Percentiles rank a stretch among this genome's conserved stretches.
phyloP scores from a whole-genome alignment of 2,113 vertebrate species.

The Chrysemys picta region DNA sequence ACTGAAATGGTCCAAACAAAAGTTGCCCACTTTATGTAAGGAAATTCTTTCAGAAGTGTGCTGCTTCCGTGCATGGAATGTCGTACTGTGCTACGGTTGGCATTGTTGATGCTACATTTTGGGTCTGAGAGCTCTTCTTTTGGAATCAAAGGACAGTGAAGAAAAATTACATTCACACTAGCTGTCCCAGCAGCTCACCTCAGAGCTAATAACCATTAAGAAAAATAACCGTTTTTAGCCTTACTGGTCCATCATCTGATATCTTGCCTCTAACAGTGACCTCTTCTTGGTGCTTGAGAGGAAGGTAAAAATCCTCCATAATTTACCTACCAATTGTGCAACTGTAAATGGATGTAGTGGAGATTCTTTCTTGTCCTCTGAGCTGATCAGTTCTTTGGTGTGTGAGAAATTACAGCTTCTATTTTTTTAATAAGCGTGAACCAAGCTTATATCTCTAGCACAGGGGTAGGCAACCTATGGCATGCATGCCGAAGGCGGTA shows the following conservation, averaged over 20 bases:
- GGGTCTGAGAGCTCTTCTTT: background rate
- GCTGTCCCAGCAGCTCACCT: background rate
- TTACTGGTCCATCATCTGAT: background rate
- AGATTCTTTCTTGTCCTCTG: background rate
- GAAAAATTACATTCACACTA: background rate
- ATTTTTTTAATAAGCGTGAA: background rate
- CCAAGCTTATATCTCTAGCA: background rate
- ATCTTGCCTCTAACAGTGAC: background rate
- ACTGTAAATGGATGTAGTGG: fast-evolving
- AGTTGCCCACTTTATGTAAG: background rate
- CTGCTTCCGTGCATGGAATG: background rate
- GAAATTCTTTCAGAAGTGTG: background rate
- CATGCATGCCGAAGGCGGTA: no score
- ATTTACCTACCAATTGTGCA: background rate
- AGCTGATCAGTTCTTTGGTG: background rate
- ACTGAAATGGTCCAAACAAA: background rate
- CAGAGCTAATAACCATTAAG: background rate
- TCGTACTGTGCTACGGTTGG: background rate
- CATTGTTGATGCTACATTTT: background rate
- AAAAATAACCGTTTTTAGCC: background rate
- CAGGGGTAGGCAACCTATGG: no score
- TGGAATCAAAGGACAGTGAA: background rate
- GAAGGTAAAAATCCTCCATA: background rate
- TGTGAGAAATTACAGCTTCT: background rate
- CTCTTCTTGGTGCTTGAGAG: background rate